Evolutionary conservation across 2,113 vertebrate genomes (phyloP).

Genomic region (Chaetodon trifascialis): DNA sequence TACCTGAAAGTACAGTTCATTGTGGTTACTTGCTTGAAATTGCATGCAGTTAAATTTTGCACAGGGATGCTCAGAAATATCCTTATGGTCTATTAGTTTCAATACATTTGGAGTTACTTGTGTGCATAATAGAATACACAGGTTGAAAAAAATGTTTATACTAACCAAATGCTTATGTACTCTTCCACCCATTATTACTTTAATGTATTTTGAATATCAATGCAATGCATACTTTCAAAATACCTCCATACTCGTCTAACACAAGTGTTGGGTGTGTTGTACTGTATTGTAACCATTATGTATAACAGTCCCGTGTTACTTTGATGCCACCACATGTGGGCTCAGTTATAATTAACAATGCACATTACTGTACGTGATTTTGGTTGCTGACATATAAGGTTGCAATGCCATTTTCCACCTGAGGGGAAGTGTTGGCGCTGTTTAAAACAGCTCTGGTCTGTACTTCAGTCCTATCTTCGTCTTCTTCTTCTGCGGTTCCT

Average conservation of each 20-base stretch:
- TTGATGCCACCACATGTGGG: background rate
- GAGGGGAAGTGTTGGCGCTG: constrained; percentile 51
- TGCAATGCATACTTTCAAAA: background rate
- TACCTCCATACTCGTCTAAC: background rate
- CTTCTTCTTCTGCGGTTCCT: constrained; percentile 61
- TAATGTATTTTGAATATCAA: background rate
- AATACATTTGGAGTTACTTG: background rate
- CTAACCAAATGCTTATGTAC: background rate
- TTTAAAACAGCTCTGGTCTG: background rate
- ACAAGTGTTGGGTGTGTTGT: background rate
- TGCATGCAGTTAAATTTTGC: background rate
- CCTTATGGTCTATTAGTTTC: background rate
- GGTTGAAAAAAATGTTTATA: background rate
- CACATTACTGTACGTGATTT: background rate
- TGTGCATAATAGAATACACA: background rate
- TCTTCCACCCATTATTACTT: background rate
- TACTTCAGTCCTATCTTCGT: background rate
- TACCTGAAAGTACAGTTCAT: constrained; percentile 6
- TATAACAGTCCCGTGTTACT: background rate
- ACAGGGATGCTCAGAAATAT: background rate
- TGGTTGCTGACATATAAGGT: too few species aligned
- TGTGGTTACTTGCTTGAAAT: constrained; percentile 38
- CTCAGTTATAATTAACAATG: background rate
- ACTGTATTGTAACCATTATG: background rate
- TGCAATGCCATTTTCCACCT: constrained; percentile 48